phyloP scores from a whole-genome alignment of 2,797 vertebrate genomes.

The Acrocephalus scirpaceus region DNA sequence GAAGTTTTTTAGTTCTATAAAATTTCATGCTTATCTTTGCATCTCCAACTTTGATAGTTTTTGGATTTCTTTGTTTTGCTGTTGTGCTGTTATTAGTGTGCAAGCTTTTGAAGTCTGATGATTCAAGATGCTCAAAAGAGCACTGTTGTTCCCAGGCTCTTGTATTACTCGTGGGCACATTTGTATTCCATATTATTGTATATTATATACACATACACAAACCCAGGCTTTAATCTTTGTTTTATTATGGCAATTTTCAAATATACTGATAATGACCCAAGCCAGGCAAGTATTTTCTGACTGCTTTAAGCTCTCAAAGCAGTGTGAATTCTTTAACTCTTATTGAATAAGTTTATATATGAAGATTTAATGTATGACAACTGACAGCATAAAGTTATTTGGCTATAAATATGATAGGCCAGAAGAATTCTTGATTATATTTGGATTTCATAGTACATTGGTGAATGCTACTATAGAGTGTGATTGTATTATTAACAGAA shows the following conservation, averaged over 20 bases:
- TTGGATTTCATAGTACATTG: background rate
- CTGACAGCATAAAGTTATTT: conserved; percentile 17
- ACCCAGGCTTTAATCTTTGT: background rate
- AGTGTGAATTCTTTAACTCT: background rate
- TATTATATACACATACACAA: background rate
- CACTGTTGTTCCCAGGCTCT: conserved; percentile 20
- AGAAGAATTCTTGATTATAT: conserved; percentile 15
- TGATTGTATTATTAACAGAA: background rate
- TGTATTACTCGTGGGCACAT: background rate
- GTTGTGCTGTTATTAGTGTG: conserved; percentile 55
- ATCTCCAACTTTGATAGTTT: conserved; percentile 14
- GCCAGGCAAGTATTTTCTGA: background rate
- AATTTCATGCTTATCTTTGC: background rate
- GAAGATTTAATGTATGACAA: background rate
- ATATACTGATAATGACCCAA: background rate
- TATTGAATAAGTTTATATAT: background rate
- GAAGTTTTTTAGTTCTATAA: background rate
- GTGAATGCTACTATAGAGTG: background rate
- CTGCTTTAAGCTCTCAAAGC: conserved; percentile 18
- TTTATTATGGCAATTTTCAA: background rate
- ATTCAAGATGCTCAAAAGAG: conserved; percentile 57
- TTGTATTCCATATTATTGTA: background rate
- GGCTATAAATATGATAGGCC: background rate
- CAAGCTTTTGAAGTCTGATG: conserved; percentile 64
- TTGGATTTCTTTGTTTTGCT: conserved; percentile 60